These are phyloP conservation scores for Phataginus tetradactyla DNA, from an alignment of 2,797 vertebrate species.

Conservation along the genomic window DNA sequence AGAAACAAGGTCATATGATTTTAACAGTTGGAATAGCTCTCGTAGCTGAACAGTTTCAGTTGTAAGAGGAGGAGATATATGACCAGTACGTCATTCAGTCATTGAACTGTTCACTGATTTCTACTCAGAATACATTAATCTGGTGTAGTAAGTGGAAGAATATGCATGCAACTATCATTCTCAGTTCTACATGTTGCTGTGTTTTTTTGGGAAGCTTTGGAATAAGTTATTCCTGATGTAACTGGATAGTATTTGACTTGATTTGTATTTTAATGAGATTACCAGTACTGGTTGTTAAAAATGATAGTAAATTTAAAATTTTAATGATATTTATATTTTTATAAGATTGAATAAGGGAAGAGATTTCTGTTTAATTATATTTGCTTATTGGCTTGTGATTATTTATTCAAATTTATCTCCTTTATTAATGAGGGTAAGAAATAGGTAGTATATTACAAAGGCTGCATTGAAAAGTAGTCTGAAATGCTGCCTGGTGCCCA, in stretches of 20 bases:
- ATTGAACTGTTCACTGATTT: background rate
- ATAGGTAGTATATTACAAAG: background rate
- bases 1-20: background rate
- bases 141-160: background rate
- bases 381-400: background rate
- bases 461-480: background rate
- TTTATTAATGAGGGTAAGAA: background rate
- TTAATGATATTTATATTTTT: constrained; percentile 15
- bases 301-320: constrained; percentile 1
- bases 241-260: background rate
- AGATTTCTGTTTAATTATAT: background rate
- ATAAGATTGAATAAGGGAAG: background rate
- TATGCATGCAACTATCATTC: background rate
- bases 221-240: background rate
- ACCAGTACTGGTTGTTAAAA: constrained; percentile 13
- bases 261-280: constrained; percentile 28
- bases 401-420: background rate
- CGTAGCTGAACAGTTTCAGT: background rate
- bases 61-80: background rate
- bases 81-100: background rate
- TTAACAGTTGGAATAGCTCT: background rate
- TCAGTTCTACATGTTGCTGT: background rate
- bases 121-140: background rate
- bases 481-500: background rate
- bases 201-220: background rate